Evolutionary conservation across 2,113 vertebrate genomes (phyloP), one percentile per base, ranked within the genome.

Genomic region (Neoarius graeffei): DNA sequence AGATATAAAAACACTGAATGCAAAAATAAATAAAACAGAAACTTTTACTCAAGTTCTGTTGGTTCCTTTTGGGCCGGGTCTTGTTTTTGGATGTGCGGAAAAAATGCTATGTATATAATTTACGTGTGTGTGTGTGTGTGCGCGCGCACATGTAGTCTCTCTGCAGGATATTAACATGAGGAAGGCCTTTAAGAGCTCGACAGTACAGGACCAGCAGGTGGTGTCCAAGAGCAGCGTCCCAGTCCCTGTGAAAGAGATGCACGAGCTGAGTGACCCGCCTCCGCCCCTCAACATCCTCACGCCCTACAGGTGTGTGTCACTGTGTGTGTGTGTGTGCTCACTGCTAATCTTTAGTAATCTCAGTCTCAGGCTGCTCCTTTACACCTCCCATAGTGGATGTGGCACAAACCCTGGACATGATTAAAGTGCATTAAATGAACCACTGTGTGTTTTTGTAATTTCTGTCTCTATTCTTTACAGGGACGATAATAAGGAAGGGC

Each of bases 101-200:
- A 52, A n/a, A n/a, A n/a, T 48, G 17, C 23, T 56, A 27, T 30
- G 48, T 25, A 25, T 77, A 52, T 52, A 50, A 50, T 77, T 25
- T n/a, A 23, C 23, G 5, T 54, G 50, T 91, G 10, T 76, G 64
- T 81, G 73, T 82, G 66, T 88, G 42, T 82, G 42, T 77, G 62
- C 64, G 50, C 48, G 64, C 76, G 57, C 67, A 30, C 62, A 56
- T 74, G 69, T 91, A 99, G 98, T 99, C 84, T 99, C 98, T 2
- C 95, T 99, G 17, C 98, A 99, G 94, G 98, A 99, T 85, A 99
- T 99, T 93, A 99, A 99, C 94, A 99, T 99, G 98, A 97, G 97
- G 88, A 99, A 99, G 92, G 98, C 98, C 60, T 99, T 99, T 92
- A 99, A 98, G 94, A 99, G 98, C 93, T 98, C 97, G 35, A 98